Base-by-base conservation (phyloP, 2,113 vertebrate genomes). In the Globicephala melas region DNA sequence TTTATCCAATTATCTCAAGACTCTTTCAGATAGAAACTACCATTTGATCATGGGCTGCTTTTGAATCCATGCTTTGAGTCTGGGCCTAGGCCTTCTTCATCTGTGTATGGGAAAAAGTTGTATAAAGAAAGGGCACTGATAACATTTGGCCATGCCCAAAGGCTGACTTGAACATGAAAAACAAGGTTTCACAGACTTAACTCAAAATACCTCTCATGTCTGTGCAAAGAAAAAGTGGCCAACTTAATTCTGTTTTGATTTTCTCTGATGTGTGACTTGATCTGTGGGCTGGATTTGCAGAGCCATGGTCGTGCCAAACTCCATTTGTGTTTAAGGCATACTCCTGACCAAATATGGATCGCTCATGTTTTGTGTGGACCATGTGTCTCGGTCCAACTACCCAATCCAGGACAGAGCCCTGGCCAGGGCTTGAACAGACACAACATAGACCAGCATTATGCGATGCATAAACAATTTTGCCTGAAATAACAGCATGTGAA, bases 391-490 rank as follows among this genome's bases (percentile, higher is more conserved):
- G 82, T 71, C 92, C 87, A 81, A 83, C 83, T 53, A 77, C 92
- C 96, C 97, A 97, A 85, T 97, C 93, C 96, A 95, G 89, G 85
- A 28, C 36, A 47, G 87, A 93, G 67, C 95, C 85, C 88, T 94
- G 8, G 85, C 97, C 96, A 97, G 96, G 73, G 79, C 77, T 93
- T 93, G 38, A n/a, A 97, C 97, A 98, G 98, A 98, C 97, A 97
- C 96, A 98, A 98, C 97, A 98, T 91, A 98, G 98, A 98, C 98
- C 33, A 94, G 97, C 98, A 87, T 97, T 97, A 97, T 98, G 95
- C 95, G 97, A 97, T 97, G 95, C 88, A 95, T 97, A 96, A 97
- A 98, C 97, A 98, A 96, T 97, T 77, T 93, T 97, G 82, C 95
- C 90, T 97, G 71, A 95, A 85, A 95, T 95, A 96, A 98, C 92